phyloP scores from a whole-genome alignment of 1,140 invertebrate genomes.

The Drosophila aff. region DNA sequence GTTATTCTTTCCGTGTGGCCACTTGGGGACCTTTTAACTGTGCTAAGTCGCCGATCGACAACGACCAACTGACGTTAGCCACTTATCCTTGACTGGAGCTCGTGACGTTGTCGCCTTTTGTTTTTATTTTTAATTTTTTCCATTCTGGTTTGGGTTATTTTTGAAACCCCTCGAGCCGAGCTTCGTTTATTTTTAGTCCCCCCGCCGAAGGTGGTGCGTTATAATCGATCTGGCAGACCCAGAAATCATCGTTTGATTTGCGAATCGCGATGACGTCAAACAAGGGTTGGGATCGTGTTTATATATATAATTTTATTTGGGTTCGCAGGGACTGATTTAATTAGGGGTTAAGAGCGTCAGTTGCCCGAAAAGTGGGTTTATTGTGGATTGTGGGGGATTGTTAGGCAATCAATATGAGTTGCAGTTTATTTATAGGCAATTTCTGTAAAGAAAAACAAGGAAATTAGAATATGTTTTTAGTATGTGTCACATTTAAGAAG shows the following conservation, averaged over 20 bases:
- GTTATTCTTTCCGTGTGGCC: background rate
- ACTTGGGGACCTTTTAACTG: constrained; percentile 3
- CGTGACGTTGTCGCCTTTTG: constrained; percentile 18
- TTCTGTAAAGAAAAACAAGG: background rate
- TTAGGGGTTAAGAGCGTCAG: constrained; percentile 22
- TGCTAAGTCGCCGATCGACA: constrained; percentile 11
- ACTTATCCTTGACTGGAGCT: constrained; percentile 40
- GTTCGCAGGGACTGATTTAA: constrained; percentile 15
- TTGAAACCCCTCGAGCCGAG: constrained; percentile 16
- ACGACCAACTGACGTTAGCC: constrained; percentile 16
- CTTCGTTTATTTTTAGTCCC: constrained; percentile 22
- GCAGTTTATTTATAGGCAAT: constrained; percentile 19
- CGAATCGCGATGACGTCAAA: constrained; percentile 34
- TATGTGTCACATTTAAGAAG: background rate
- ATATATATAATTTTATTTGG: constrained; percentile 6
- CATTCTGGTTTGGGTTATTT: constrained; percentile 20
- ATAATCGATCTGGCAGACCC: constrained; percentile 28
- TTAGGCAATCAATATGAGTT: constrained; percentile 2
- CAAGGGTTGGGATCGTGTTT: constrained; percentile 21
- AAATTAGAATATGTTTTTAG: background rate
- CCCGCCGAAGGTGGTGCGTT: constrained; percentile 14
- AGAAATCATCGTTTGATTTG: constrained; percentile 20
- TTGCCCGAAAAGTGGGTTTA: constrained; percentile 25
- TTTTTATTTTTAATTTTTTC: constrained; percentile 5
- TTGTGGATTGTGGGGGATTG: constrained; percentile 11